These are phyloP conservation scores for Hypomesus transpacificus DNA, from an alignment of 2,113 vertebrate genomes.

Conservation along the genomic window DNA sequence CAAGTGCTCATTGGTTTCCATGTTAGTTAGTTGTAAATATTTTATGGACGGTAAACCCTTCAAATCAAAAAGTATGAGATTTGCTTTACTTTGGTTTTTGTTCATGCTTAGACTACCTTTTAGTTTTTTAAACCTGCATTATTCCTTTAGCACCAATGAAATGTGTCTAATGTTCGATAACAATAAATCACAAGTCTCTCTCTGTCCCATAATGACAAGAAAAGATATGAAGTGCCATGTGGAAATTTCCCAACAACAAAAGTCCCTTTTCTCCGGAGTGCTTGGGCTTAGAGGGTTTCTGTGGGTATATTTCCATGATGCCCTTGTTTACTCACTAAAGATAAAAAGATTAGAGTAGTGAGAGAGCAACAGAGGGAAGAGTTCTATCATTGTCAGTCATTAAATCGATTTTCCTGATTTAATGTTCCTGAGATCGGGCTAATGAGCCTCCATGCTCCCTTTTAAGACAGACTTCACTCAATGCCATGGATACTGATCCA, in stretches of 20 bases:
- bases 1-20: no score
- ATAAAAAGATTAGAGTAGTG: not conserved
- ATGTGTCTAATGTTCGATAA: not conserved
- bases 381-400: not conserved
- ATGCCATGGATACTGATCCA: not conserved
- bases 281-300: constrained; percentile 26
- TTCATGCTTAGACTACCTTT: not conserved
- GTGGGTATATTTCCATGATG: constrained; percentile 7
- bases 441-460: not conserved
- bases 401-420: not conserved
- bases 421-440: not conserved
- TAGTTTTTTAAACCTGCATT: not conserved
- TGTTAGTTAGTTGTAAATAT: no score
- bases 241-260: constrained; percentile 35
- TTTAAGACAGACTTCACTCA: not conserved
- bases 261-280: constrained; percentile 20
- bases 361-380: not conserved
- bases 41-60: no score
- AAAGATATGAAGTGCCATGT: not conserved
- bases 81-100: not conserved
- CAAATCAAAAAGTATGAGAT: not conserved
- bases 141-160: not conserved
- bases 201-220: not conserved
- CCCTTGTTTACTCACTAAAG: constrained; percentile 22
- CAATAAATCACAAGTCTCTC: no score